These are phyloP conservation scores for Anthopleura sola DNA, from an alignment of 64 coral and sea anemone species.

Conservation along the genomic window DNA sequence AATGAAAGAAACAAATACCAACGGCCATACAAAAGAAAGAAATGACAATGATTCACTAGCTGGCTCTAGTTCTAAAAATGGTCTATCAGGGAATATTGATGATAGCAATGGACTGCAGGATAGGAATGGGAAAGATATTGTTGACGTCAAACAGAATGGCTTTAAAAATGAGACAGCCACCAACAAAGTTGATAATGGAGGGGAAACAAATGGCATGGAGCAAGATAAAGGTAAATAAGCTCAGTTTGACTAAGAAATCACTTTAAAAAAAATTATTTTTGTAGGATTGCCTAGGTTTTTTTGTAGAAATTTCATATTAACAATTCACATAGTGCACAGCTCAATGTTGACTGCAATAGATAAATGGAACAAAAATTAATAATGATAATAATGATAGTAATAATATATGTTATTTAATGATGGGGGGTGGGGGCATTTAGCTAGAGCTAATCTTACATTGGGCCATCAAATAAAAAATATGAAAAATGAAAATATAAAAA, in stretches of 20 bases:
- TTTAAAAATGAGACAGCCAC: background rate
- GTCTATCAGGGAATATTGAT: background rate
- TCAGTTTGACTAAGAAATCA: too few species aligned
- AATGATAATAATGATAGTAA: too few species aligned
- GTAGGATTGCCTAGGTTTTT: background rate
- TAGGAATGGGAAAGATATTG: background rate
- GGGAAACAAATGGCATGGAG: background rate
- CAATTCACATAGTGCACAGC: background rate
- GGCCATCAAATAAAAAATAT: too few species aligned
- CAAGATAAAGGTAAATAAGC: slow-evolving; percentile 4
- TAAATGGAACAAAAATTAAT: too few species aligned
- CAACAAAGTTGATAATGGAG: background rate
- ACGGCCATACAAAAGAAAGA: background rate
- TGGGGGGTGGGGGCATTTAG: too few species aligned
- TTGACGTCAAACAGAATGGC: background rate
- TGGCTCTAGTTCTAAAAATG: background rate
- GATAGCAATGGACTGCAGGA: background rate
- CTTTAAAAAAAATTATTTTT: too few species aligned
- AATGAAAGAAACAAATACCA: background rate
- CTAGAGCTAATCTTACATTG: too few species aligned
- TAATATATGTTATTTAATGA: too few species aligned
- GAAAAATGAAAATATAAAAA: too few species aligned
- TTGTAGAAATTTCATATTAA: background rate
- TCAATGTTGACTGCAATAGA: background rate
- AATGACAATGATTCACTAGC: background rate